A percentile compares a stretch with the other conserved stretches of the same genome.
Conservation (phyloP, 2,797 vertebrate genomes). For the Chlorospingus semifuscus region DNA sequence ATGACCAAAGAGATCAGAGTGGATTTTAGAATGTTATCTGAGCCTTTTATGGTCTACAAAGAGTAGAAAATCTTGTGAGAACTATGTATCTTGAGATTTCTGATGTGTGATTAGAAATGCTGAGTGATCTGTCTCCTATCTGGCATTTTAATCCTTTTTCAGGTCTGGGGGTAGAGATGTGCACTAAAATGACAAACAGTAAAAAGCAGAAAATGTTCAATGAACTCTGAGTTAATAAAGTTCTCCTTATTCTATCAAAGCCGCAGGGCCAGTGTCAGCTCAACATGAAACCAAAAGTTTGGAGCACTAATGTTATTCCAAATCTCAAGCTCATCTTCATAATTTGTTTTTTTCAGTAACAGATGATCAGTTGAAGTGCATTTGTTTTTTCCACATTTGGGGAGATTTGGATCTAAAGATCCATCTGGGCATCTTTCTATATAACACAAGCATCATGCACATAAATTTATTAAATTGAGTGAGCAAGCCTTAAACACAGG, state of each 20-base stretch:
- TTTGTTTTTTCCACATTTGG: neutral
- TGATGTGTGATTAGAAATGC: constrained; percentile 36
- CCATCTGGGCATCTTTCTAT: neutral
- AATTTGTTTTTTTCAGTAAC: neutral
- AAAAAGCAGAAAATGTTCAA: neutral
- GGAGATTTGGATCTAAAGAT: neutral
- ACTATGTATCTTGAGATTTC: neutral
- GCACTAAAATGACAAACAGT: neutral
- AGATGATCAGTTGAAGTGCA: neutral
- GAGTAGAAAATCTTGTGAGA: constrained; percentile 28
- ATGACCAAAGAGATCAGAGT: constrained; percentile 13
- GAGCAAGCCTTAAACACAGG: neutral
- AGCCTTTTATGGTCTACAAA: constrained; percentile 43
- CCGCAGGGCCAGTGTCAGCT: neutral
- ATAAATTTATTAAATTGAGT: neutral
- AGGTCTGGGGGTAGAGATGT: neutral
- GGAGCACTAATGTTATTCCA: neutral
- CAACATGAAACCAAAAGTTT: neutral
- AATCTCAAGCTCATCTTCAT: neutral
- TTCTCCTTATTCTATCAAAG: neutral
- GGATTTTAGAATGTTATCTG: constrained; percentile 6
- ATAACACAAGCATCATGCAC: neutral
- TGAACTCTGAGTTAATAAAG: neutral
- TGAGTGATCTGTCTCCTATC: constrained; percentile 30
- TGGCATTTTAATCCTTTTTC: constrained; percentile 45